A percentile compares a stretch with the other conserved stretches of the same genome.
These are phyloP conservation scores for Rhinopithecus roxellana DNA, from an alignment of 2,113 vertebrate species.

Conservation along the genomic window DNA sequence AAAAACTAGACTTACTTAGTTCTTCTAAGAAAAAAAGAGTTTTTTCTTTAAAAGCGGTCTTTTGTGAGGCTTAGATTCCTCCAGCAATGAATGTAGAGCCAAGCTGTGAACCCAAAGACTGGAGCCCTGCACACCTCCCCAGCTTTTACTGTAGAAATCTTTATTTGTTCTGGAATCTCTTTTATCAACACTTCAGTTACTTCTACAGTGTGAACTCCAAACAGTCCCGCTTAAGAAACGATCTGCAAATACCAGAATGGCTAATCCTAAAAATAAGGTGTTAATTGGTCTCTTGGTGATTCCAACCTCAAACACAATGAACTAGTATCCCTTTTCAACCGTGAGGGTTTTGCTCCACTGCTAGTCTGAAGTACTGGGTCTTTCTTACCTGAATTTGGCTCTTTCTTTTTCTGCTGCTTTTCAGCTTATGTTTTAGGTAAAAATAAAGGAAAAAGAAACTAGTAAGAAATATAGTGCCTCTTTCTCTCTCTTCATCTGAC, in stretches of 20 bases:
- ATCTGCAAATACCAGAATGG: conserved; percentile 75
- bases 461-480: neutral
- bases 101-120: conserved; percentile 66
- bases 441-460: neutral
- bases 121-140: conserved; percentile 3
- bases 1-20: neutral
- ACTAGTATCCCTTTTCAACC: conserved; percentile 73
- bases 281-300: conserved; percentile 82
- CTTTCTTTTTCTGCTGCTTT: neutral
- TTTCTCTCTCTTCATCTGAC: neutral
- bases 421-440: neutral
- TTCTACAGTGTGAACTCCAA: conserved; percentile 77
- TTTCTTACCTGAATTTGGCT: conserved; percentile 47
- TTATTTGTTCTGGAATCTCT: conserved; percentile 82
- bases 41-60: conserved; percentile 44
- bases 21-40: conserved; percentile 64
- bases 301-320: conserved; percentile 69
- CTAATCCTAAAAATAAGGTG: conserved; percentile 82
- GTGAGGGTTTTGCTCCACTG: neutral
- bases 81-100: conserved; percentile 33
- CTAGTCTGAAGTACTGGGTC: neutral
- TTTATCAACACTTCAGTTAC: conserved; percentile 81
- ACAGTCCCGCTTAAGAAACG: conserved; percentile 77
- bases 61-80: conserved; percentile 59
- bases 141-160: conserved; percentile 49